A percentile compares a stretch with the other conserved stretches of the same genome.
phyloP scores from a whole-genome alignment of 2,888 invertebrate genomes.

The Schizotus pectinicornis region DNA sequence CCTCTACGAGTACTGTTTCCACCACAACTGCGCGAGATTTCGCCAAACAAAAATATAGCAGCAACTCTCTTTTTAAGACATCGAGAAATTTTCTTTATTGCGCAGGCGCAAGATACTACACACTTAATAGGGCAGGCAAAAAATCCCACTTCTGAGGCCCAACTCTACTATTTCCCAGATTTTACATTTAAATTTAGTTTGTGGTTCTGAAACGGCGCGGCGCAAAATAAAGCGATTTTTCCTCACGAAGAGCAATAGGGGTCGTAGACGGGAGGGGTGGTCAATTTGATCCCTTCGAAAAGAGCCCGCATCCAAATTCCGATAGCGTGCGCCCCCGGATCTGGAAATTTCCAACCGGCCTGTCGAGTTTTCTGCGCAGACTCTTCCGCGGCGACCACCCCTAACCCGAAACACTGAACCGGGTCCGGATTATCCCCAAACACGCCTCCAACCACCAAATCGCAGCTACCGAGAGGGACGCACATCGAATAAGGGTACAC shows the following conservation, averaged over 20 bases:
- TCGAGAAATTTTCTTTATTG: too few species aligned
- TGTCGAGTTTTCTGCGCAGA: constrained; percentile 44
- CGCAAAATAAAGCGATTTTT: too few species aligned
- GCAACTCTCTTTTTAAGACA: too few species aligned
- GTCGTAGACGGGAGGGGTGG: too few species aligned
- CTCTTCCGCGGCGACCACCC: constrained; percentile 55
- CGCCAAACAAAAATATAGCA: too few species aligned
- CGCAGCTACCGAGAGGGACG: constrained; percentile 51
- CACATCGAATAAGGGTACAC: constrained; percentile 73
- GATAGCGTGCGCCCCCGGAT: constrained; percentile 67
- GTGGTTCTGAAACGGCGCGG: too few species aligned
- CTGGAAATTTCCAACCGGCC: constrained; percentile 55
- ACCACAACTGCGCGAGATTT: neutral
- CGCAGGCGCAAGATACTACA: too few species aligned
- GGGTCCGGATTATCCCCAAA: constrained; percentile 36
- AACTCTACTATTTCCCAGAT: too few species aligned
- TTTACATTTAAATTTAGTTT: too few species aligned
- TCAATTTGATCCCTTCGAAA: constrained; percentile 58
- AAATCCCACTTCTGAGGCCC: too few species aligned
- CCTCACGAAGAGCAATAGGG: too few species aligned
- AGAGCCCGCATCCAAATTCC: constrained; percentile 65
- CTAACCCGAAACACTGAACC: constrained; percentile 52
- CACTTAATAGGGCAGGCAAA: too few species aligned
- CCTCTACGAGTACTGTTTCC: neutral
- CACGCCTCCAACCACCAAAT: constrained; percentile 40